Percentiles rank a stretch among this genome's conserved stretches.
Conservation (phyloP, 2,888 invertebrate species). For the Polymixis lichenea region DNA sequence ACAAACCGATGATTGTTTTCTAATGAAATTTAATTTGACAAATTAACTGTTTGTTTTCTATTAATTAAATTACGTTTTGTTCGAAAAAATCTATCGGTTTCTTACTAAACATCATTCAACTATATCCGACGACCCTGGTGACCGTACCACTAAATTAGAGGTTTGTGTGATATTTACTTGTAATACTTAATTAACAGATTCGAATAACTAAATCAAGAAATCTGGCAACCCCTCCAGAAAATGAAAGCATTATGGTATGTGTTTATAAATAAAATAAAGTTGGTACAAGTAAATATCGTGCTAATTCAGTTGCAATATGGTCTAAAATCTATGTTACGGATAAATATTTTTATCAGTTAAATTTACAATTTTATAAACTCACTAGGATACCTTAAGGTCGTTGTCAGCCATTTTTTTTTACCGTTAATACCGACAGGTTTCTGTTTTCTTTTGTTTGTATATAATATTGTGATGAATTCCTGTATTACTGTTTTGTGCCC, state of each 20-base stretch:
- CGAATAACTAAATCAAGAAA: neutral
- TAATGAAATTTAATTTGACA: too few relatives aligned
- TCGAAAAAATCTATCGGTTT: too few relatives aligned
- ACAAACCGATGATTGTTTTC: too few relatives aligned
- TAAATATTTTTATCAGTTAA: constrained; percentile 3
- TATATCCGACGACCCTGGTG: too few relatives aligned
- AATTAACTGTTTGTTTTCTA: too few relatives aligned
- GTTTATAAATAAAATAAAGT: neutral
- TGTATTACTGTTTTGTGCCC: neutral
- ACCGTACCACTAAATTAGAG: neutral
- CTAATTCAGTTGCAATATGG: neutral
- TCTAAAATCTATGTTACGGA: neutral
- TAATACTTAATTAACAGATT: too few relatives aligned
- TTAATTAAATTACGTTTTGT: too few relatives aligned
- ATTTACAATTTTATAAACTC: constrained; percentile 14
- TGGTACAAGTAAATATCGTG: constrained; percentile 25
- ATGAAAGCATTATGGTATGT: neutral
- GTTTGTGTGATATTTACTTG: constrained; percentile 28
- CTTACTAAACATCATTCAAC: too few relatives aligned
- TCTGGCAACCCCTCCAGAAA: neutral
- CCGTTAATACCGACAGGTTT: too few relatives aligned
- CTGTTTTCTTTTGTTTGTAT: neutral
- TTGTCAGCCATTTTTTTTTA: constrained; percentile 12
- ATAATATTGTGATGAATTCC: neutral
- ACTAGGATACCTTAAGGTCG: constrained; percentile 9